Evolutionary conservation across 1,140 invertebrate genomes (phyloP).

Genomic region (Magallana angulata): DNA sequence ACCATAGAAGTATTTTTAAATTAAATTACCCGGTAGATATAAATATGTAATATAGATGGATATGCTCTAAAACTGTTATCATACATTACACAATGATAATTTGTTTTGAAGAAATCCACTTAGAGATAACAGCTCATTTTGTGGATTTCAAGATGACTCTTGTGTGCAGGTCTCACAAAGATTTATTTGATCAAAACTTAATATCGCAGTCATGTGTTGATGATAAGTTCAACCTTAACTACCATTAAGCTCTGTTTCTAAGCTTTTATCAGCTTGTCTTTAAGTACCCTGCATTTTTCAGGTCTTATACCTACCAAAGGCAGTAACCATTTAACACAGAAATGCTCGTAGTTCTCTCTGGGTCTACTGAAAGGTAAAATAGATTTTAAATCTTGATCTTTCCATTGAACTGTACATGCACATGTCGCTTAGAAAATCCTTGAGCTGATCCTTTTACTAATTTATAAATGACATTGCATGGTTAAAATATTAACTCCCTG

Average conservation of each 20-base stretch:
- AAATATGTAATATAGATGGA: no score
- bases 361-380: not conserved
- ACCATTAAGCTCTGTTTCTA: conserved; percentile 7
- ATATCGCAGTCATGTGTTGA: conserved; percentile 1
- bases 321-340: not conserved
- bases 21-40: no score
- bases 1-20: no score
- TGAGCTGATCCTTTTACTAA: no score
- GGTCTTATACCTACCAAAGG: not conserved
- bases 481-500: no score
- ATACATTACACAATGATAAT: no score
- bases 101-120: no score
- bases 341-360: not conserved
- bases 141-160: not conserved
- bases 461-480: no score
- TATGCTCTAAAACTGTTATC: no score
- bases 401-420: no score
- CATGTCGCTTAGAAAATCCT: no score
- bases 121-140: not conserved
- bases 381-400: no score
- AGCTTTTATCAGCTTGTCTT: conserved; percentile 18
- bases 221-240: conserved; percentile 24
- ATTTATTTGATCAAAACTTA: conserved; percentile 3
- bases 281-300: conserved; percentile 5
- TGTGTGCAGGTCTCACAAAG: not conserved